Conservation (phyloP, 2,113 vertebrate species). For the Heptranchias perlo region DNA sequence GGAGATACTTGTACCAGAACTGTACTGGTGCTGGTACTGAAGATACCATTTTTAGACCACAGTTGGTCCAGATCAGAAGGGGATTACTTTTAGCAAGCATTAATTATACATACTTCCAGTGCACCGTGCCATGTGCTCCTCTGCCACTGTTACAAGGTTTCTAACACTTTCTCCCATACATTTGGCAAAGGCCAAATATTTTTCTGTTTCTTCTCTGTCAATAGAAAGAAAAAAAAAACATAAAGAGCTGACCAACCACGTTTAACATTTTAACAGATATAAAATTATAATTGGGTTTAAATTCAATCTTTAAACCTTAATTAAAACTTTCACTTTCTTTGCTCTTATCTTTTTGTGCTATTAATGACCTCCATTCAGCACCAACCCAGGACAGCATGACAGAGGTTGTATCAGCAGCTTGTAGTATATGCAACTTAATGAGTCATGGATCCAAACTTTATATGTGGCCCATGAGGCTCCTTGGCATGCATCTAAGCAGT, state of each 20-base stretch:
- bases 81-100: neutral
- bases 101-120: constrained; percentile 24
- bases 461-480: neutral
- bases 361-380: neutral
- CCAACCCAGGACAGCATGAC: neutral
- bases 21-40: neutral
- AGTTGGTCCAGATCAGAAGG: too few relatives aligned
- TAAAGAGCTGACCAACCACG: neutral
- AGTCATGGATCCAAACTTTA: neutral
- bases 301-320: neutral
- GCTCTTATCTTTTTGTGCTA: neutral
- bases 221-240: neutral
- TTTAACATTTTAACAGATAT: neutral
- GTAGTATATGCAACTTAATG: neutral
- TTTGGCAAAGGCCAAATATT: constrained; percentile 22
- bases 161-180: constrained; percentile 28
- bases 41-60: neutral
- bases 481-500: neutral
- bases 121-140: neutral
- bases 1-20: neutral
- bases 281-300: neutral
- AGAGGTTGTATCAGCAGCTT: neutral
- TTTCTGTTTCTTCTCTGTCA: constrained; percentile 23
- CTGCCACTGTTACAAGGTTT: constrained; percentile 2
- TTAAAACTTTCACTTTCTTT: neutral